phyloP scores from a whole-genome alignment of 2,113 vertebrate species.

The Centropus bengalensis region DNA sequence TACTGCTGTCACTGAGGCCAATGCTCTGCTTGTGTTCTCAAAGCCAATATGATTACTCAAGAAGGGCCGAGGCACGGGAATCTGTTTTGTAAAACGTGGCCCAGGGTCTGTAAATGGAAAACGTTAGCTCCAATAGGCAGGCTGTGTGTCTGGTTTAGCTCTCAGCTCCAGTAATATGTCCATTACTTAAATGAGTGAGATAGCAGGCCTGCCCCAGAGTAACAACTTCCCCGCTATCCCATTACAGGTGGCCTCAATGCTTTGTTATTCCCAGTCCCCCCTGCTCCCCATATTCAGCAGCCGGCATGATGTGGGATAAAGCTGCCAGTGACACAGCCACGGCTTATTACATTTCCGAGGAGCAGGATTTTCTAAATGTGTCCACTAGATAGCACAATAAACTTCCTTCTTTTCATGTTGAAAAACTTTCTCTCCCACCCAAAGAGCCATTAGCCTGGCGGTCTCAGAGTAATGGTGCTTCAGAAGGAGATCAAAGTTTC shows the following conservation, averaged over 20 bases:
- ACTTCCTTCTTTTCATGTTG: slow-evolving; percentile 25
- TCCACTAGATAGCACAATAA: slow-evolving; percentile 58
- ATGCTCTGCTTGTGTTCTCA: neutral
- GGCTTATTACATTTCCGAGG: neutral
- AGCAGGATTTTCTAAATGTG: slow-evolving; percentile 50
- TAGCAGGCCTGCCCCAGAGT: slow-evolving; percentile 45
- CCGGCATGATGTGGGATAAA: neutral
- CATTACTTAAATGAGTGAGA: slow-evolving; percentile 38
- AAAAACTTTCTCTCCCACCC: slow-evolving; percentile 44
- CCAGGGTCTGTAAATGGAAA: slow-evolving; percentile 45
- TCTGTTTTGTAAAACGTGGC: slow-evolving; percentile 27
- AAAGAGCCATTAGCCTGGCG: slow-evolving; percentile 37
- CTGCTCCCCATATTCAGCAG: neutral
- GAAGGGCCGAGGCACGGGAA: slow-evolving; percentile 24
- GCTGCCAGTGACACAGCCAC: neutral
- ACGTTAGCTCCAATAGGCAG: slow-evolving; percentile 25
- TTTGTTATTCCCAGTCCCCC: neutral
- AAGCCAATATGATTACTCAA: slow-evolving; percentile 48
- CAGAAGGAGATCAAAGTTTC: slow-evolving; percentile 76
- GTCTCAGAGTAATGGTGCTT: slow-evolving; percentile 67
- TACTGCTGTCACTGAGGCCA: neutral
- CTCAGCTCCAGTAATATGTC: slow-evolving; percentile 47
- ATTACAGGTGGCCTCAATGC: slow-evolving; percentile 16
- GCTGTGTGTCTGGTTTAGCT: slow-evolving; percentile 57
- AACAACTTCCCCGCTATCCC: neutral